Conservation (phyloP, 30 jellyfish, hydroid and myxozoan species). For the Turritopsis dohrnii region DNA sequence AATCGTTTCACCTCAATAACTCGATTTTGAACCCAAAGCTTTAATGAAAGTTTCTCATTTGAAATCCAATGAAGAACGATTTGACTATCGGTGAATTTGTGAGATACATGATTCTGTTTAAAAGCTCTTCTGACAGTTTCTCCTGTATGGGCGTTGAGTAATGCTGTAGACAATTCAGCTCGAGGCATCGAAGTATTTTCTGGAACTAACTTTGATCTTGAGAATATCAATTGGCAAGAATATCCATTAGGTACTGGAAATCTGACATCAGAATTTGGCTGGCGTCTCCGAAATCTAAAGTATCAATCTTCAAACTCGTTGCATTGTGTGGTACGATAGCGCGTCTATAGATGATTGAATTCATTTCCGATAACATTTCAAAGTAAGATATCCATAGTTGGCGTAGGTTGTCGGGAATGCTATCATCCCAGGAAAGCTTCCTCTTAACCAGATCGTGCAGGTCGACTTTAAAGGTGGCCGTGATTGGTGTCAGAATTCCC, state of each 20-base stretch:
- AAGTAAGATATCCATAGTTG: constrained; percentile 5
- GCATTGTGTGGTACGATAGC: constrained; percentile 10
- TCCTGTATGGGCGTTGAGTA: constrained; percentile 25
- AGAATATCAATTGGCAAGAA: too few species aligned
- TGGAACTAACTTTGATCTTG: not conserved
- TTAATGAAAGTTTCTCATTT: constrained; percentile 16
- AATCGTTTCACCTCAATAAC: not conserved
- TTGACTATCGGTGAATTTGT: constrained; percentile 27
- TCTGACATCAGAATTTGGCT: too few species aligned
- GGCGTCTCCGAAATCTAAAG: not conserved
- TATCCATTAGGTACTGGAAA: too few species aligned
- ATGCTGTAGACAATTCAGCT: constrained; percentile 24
- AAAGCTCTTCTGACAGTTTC: constrained; percentile 24
- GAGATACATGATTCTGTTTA: not conserved
- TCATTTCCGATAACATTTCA: not conserved
- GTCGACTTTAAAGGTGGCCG: not conserved
- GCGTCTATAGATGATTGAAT: not conserved
- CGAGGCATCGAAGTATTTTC: not conserved
- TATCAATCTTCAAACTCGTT: not conserved
- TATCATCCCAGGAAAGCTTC: constrained; percentile 1
- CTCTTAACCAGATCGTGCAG: not conserved
- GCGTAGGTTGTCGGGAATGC: not conserved
- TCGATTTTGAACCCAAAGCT: not conserved
- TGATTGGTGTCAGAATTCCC: not conserved
- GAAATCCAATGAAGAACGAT: constrained; percentile 24